These are phyloP conservation scores for Idris sp. DNA, from an alignment of 1,140 invertebrate genomes.

Conservation along the genomic window DNA sequence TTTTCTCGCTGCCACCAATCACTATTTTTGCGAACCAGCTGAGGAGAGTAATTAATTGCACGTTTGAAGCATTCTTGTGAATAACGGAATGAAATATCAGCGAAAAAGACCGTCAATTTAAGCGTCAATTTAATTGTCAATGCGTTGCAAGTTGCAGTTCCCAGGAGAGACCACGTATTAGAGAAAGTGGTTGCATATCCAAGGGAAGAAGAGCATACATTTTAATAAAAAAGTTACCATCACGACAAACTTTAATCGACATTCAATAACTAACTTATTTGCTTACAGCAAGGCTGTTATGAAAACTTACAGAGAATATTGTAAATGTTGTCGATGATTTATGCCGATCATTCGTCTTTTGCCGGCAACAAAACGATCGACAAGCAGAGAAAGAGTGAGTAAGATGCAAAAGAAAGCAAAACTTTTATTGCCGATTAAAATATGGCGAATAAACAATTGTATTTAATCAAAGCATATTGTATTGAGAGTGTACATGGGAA, in stretches of 20 bases:
- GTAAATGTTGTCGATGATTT: no score
- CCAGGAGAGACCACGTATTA: conserved; percentile 6
- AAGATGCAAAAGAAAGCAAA: no score
- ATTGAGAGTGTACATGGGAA: conserved; percentile 40
- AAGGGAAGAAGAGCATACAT: conserved; percentile 57
- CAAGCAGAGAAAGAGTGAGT: no score
- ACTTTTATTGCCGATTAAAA: conserved; percentile 36
- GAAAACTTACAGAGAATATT: no score
- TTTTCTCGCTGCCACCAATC: conserved; percentile 51
- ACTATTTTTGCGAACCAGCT: conserved; percentile 49
- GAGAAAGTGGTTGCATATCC: conserved; percentile 50
- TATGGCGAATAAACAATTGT: conserved; percentile 39
- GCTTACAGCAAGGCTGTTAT: no score
- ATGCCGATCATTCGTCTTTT: no score
- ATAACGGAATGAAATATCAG: conserved; percentile 53
- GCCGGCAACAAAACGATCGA: no score
- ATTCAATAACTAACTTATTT: no score
- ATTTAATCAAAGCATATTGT: conserved; percentile 48
- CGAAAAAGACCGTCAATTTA: conserved; percentile 55
- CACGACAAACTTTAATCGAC: no score
- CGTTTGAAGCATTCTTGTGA: conserved; percentile 49
- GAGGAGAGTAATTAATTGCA: conserved; percentile 57
- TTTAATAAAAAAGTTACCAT: no score
- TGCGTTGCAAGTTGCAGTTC: conserved; percentile 35
- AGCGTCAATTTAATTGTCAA: conserved; percentile 50